Base-by-base conservation (phyloP, 2,888 invertebrate genomes). In the Opisthograptis luteolata region DNA sequence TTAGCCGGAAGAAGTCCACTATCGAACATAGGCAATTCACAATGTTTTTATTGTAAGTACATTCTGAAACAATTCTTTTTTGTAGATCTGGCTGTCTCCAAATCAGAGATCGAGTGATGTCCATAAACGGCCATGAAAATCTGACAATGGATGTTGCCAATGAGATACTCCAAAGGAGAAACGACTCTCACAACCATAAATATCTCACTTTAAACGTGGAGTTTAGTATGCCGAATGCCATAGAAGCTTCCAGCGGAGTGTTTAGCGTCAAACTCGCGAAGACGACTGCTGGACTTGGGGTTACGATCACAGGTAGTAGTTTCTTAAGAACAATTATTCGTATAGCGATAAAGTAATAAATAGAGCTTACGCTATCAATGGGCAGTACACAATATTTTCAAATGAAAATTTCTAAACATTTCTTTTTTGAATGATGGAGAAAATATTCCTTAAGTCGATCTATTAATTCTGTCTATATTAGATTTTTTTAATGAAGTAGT, bases 211-310 rank as follows among this genome's bases (percentile, higher is more conserved):
- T 98, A 28, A 95, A 96, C 64, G 93, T 96, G 0, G 97, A 98
- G 76, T 98, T 98, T 80, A 97, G 96, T 84, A 96, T 98, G 79
- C 96, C 97, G 6, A 97, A 98, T 62, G 94, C 97, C 0, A 97
- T 98, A 31, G 96, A 97, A 58, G 97, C 98, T 1, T 95, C 96
- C 3, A 96, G 96, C 64, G 98, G 98, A 0, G 95, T 97, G 0
- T 98, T 98, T 74, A 96, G 95, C 57, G 97, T 99, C 0, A 96
- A 97, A 79, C 90, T 98, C 39, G 95, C 96, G 2, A 94, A 95
- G 64, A 94, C 93, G 17, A 94, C 94, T 25, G 94, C 93, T 15
- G 97, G 97, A 2, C 90, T 98, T 8, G 98, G 98, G 1, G 94
- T 98, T 25, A 97, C 97, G n/a, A 95, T 98, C 4, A 96, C 95